Evolutionary conservation across 2,797 vertebrate genomes (phyloP).

Genomic region (Paramormyrops hopkinsi): DNA sequence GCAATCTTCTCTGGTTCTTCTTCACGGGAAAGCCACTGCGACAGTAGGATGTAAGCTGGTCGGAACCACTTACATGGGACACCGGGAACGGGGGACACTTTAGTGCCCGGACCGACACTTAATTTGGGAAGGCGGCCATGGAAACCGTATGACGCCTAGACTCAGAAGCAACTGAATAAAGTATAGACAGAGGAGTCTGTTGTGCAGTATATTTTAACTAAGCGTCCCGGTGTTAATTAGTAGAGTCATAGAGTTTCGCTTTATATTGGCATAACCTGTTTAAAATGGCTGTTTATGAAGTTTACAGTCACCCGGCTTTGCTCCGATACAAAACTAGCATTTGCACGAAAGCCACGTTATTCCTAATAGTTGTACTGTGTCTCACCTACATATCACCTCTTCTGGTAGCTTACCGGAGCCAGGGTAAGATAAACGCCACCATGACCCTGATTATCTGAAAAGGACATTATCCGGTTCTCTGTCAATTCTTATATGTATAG

Average conservation of each 20-base stretch:
- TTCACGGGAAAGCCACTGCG: neutral
- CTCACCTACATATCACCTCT: constrained; percentile 85
- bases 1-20: neutral
- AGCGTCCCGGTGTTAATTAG: neutral
- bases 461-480: neutral
- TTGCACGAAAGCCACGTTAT: constrained; percentile 77
- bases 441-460: neutral
- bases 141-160: constrained; percentile 57
- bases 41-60: neutral
- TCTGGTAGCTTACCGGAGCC: constrained; percentile 83
- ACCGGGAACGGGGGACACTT: neutral
- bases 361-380: constrained; percentile 58
- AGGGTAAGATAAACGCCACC: constrained; percentile 62
- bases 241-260: neutral
- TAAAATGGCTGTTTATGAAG: constrained; percentile 74
- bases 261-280: neutral
- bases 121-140: constrained; percentile 45
- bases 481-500: neutral
- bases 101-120: constrained; percentile 12
- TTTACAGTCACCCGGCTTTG: constrained; percentile 74
- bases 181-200: neutral
- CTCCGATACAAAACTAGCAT: constrained; percentile 73
- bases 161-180: constrained; percentile 30
- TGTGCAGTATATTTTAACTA: neutral
- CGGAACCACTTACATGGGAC: neutral